phyloP scores from a whole-genome alignment of 2,888 invertebrate genomes.

The Phaonia tiefii region DNA sequence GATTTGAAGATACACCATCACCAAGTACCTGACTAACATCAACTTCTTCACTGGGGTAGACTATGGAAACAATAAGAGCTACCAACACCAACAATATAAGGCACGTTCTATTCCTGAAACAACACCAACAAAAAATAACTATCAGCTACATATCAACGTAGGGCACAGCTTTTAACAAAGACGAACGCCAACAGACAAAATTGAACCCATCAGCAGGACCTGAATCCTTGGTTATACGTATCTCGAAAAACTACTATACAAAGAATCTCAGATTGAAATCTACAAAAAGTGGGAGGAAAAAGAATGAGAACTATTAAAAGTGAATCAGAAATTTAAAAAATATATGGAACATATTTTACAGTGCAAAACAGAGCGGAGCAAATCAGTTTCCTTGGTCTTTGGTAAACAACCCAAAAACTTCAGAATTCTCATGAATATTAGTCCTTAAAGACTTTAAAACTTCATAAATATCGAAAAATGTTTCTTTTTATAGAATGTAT shows the following conservation, averaged over 20 bases:
- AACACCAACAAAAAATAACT: slow-evolving; percentile 25
- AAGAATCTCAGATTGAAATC: too few species aligned
- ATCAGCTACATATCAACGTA: background rate
- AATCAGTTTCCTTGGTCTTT: too few species aligned
- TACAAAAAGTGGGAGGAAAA: slow-evolving; percentile 1
- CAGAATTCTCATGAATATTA: too few species aligned
- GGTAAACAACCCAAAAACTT: too few species aligned
- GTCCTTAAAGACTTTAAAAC: too few species aligned
- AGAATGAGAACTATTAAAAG: slow-evolving; percentile 24
- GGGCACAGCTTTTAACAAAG: slow-evolving; percentile 26
- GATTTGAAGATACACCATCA: background rate
- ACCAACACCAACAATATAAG: background rate
- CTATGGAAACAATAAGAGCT: background rate
- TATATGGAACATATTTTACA: too few species aligned
- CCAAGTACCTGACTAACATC: background rate
- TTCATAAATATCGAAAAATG: too few species aligned
- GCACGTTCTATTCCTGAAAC: slow-evolving; percentile 46
- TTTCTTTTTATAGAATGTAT: too few species aligned
- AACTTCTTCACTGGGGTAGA: background rate
- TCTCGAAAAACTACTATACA: slow-evolving; percentile 6
- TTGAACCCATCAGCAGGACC: background rate
- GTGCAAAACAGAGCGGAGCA: too few species aligned
- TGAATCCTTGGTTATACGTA: background rate
- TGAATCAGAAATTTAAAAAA: too few species aligned
- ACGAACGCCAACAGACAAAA: slow-evolving; percentile 15